phyloP scores from a whole-genome alignment of 2,113 vertebrate species.

The Menidia beryllina region DNA sequence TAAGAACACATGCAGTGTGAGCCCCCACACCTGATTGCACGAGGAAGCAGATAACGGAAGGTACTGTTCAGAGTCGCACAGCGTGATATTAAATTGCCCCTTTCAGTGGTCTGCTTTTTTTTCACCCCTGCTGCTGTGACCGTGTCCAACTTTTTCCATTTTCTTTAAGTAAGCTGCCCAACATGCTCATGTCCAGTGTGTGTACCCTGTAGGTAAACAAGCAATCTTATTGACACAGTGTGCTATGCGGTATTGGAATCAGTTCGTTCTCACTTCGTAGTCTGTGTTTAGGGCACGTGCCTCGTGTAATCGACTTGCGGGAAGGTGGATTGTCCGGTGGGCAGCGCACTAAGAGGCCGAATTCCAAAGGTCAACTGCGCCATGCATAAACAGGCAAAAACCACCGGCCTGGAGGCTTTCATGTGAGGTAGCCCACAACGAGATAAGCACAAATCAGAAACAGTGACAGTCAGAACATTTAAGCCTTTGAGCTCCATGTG shows the following conservation, averaged over 20 bases:
- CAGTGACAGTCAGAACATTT: conserved; percentile 49
- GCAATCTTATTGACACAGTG: background rate
- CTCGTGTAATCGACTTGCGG: conserved; percentile 26
- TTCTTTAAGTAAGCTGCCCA: background rate
- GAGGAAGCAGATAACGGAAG: conserved; percentile 56
- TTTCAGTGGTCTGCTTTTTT: conserved; percentile 53
- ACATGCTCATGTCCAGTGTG: background rate
- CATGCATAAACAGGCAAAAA: conserved; percentile 67
- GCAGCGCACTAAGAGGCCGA: conserved; percentile 51
- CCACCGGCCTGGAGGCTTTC: conserved; percentile 64
- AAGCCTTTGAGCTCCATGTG: conserved; percentile 71
- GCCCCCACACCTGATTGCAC: conserved; percentile 47
- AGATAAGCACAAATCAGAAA: conserved; percentile 73
- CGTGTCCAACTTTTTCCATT: background rate
- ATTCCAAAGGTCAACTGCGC: conserved; percentile 59
- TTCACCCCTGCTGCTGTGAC: background rate
- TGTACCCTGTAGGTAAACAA: background rate
- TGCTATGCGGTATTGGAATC: background rate
- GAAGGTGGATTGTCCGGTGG: conserved; percentile 39
- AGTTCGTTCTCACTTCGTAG: background rate
- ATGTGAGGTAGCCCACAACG: conserved; percentile 52
- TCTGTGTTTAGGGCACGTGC: conserved; percentile 20
- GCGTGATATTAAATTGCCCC: conserved; percentile 70
- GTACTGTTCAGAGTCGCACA: conserved; percentile 59
- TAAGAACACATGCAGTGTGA: conserved; percentile 36